Percentiles rank a stretch among this genome's conserved stretches.
These are phyloP conservation scores for Potamilus streckersoni DNA, from an alignment of 1,140 invertebrate species.

Conservation along the genomic window DNA sequence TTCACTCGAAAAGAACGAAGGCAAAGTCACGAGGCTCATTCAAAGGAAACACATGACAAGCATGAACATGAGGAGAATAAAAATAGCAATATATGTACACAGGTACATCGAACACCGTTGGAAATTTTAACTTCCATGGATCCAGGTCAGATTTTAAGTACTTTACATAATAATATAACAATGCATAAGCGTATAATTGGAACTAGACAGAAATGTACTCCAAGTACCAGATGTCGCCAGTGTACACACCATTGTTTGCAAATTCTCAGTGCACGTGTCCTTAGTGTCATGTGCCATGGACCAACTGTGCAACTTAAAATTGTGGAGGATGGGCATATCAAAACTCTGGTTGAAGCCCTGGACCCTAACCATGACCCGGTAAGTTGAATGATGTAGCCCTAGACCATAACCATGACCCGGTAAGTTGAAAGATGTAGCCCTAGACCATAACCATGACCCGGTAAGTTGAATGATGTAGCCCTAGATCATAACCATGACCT, in stretches of 20 bases:
- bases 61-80: slow-evolving; percentile 38
- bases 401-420: slow-evolving; percentile 78
- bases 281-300: slow-evolving; percentile 76
- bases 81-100: slow-evolving; percentile 18
- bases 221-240: slow-evolving; percentile 73
- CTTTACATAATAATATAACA: slow-evolving; percentile 78
- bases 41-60: slow-evolving; percentile 32
- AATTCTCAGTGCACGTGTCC: slow-evolving; percentile 75
- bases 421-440: slow-evolving; percentile 65
- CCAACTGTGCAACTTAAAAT: slow-evolving; percentile 71
- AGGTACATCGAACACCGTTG: slow-evolving; percentile 54
- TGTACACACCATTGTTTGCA: slow-evolving; percentile 79
- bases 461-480: slow-evolving; percentile 67
- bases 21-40: slow-evolving; percentile 26
- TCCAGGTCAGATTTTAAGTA: slow-evolving; percentile 73
- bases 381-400: slow-evolving; percentile 65
- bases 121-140: slow-evolving; percentile 70
- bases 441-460: slow-evolving; percentile 78
- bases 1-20: slow-evolving; percentile 21
- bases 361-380: slow-evolving; percentile 79
- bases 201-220: slow-evolving; percentile 74
- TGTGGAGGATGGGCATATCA: slow-evolving; percentile 72
- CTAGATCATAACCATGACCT: slow-evolving; percentile 78
- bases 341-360: slow-evolving; percentile 74
- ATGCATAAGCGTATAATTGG: slow-evolving; percentile 78